phyloP scores from a whole-genome alignment of 1,140 invertebrate species.

The Cyrtorhinus lividipennis region DNA sequence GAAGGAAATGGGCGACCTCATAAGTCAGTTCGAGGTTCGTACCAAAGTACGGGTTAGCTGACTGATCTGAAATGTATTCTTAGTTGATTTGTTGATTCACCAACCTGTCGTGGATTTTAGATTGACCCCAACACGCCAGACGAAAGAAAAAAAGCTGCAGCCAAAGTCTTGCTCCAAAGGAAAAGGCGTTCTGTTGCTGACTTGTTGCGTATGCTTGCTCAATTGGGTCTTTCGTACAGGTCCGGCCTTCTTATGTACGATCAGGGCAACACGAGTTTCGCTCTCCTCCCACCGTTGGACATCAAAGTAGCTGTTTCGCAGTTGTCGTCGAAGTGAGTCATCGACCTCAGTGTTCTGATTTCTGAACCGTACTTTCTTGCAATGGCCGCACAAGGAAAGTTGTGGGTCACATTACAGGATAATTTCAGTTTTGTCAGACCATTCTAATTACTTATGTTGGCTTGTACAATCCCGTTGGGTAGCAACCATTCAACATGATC shows the following conservation, averaged over 20 bases:
- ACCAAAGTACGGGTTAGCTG: no score
- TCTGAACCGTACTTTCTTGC: no score
- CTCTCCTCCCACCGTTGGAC: slow-evolving; percentile 43
- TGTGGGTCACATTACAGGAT: no score
- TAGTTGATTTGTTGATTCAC: no score
- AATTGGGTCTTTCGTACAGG: slow-evolving; percentile 64
- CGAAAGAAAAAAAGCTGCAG: slow-evolving; percentile 62
- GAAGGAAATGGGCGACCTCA: slow-evolving; percentile 10
- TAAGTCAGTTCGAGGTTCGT: slow-evolving; percentile 15
- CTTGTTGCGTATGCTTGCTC: slow-evolving; percentile 59
- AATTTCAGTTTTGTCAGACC: no score
- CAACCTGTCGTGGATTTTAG: no score
- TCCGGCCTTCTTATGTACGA: slow-evolving; percentile 45
- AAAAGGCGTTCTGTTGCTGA: slow-evolving; percentile 70
- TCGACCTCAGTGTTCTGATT: not conserved
- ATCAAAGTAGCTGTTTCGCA: slow-evolving; percentile 35
- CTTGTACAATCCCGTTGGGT: no score
- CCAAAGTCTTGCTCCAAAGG: slow-evolving; percentile 64
- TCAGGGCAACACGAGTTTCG: slow-evolving; percentile 29
- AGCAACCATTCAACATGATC: no score
- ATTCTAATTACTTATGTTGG: no score
- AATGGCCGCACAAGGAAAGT: no score
- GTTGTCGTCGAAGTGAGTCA: slow-evolving; percentile 33
- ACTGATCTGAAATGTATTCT: not conserved
- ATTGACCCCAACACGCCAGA: slow-evolving; percentile 44